phyloP scores from a whole-genome alignment of 2,113 vertebrate genomes.

The Rhabdomys dilectus region DNA sequence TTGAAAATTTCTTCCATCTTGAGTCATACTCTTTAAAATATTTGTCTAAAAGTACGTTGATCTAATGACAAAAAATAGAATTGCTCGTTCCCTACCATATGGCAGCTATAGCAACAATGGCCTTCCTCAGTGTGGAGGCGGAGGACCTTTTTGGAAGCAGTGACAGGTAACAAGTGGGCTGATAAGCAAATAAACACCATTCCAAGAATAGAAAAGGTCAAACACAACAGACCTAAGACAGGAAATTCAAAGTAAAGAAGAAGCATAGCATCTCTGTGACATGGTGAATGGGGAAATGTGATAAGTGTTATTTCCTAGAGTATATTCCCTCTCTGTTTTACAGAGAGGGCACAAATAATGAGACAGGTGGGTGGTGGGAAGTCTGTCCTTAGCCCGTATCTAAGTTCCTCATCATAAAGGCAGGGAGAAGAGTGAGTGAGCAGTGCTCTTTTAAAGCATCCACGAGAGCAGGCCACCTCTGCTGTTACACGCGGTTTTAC shows the following conservation, averaged over 20 bases:
- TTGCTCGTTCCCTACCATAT: background rate
- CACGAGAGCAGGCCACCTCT: background rate
- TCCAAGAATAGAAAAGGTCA: background rate
- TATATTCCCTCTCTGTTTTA: background rate
- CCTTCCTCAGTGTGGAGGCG: background rate
- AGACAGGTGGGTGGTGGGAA: background rate
- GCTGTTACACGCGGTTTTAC: conserved; percentile 53
- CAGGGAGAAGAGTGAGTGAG: background rate
- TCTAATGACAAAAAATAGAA: background rate
- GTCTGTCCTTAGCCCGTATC: background rate
- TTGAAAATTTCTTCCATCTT: background rate
- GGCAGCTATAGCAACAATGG: background rate
- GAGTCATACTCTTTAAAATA: background rate
- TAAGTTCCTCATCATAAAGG: background rate
- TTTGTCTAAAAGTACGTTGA: background rate
- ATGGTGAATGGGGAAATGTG: no score
- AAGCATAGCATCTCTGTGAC: background rate
- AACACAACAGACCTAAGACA: background rate
- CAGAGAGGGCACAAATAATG: background rate
- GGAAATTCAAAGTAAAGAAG: background rate
- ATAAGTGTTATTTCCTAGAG: background rate
- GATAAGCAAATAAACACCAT: background rate
- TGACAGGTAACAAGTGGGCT: background rate
- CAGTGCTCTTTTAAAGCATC: background rate
- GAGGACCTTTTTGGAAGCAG: background rate